phyloP scores from a whole-genome alignment of 2,888 invertebrate species.

The Parnassius mnemosyne region DNA sequence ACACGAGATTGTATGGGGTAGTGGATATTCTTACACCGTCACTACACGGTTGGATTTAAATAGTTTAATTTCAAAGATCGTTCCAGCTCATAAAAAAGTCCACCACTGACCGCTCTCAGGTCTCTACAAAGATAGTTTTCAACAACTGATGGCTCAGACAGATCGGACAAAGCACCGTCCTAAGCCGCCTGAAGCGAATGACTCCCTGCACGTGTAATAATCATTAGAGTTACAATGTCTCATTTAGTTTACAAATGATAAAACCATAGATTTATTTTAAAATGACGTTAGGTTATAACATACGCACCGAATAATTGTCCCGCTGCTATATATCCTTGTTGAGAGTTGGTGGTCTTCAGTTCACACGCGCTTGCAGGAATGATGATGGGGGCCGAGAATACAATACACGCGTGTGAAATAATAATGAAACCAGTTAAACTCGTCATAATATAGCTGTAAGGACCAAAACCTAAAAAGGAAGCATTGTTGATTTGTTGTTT shows the following conservation, averaged over 20 bases:
- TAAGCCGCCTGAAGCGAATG: not conserved
- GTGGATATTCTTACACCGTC: not conserved
- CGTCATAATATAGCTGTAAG: slow-evolving; percentile 47
- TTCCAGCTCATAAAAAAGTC: too few relatives aligned
- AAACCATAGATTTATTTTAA: not conserved
- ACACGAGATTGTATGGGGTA: too few relatives aligned
- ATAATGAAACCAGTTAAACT: slow-evolving; percentile 45
- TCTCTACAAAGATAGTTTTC: not conserved
- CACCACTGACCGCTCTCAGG: too few relatives aligned
- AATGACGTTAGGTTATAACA: not conserved
- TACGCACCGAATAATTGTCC: slow-evolving; percentile 38
- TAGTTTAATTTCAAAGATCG: too few relatives aligned
- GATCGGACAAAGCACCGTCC: not conserved
- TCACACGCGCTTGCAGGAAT: slow-evolving; percentile 68
- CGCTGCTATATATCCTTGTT: slow-evolving; percentile 54
- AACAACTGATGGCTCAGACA: not conserved
- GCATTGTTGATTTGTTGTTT: not conserved
- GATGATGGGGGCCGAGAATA: slow-evolving; percentile 54
- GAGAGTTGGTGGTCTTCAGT: slow-evolving; percentile 52
- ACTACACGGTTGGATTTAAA: not conserved
- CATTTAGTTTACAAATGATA: not conserved
- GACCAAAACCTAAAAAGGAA: slow-evolving; percentile 37
- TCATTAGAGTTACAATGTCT: not conserved
- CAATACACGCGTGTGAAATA: slow-evolving; percentile 52
- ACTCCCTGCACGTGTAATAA: too few relatives aligned